Evolutionary conservation across 2,113 vertebrate genomes (phyloP).

Genomic region (Megaceryle maxima): DNA sequence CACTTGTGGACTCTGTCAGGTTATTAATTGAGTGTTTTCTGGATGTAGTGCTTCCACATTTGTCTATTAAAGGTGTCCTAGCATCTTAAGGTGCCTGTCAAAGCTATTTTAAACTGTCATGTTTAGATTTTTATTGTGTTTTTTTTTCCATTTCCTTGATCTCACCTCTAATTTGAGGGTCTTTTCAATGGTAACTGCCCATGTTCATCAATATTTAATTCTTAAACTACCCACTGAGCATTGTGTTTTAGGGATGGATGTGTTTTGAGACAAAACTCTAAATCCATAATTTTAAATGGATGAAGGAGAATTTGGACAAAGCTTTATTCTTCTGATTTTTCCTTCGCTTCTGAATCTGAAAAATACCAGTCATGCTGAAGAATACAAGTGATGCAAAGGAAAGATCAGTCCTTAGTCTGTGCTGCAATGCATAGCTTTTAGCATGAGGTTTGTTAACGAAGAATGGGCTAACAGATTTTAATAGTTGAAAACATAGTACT

Average conservation of each 20-base stretch:
- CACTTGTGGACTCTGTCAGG: background rate
- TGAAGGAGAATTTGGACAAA: background rate
- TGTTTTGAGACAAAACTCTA: background rate
- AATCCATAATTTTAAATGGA: background rate
- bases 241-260: rapidly evolving
- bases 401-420: background rate
- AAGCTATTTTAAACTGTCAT: background rate
- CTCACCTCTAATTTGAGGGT: background rate
- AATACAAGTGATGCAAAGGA: background rate
- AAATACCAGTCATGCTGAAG: background rate
- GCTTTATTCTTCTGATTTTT: background rate
- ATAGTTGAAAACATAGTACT: background rate
- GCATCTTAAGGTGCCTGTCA: background rate
- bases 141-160: background rate
- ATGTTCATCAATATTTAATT: background rate
- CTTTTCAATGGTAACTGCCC: background rate
- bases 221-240: background rate
- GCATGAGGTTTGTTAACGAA: background rate
- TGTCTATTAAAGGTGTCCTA: background rate
- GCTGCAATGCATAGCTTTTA: background rate
- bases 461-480: background rate
- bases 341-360: background rate
- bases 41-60: background rate
- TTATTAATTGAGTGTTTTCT: background rate
- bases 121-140: background rate